These are phyloP conservation scores for Cyclophora punctaria DNA, from an alignment of 2,888 invertebrate genomes.

Conservation along the genomic window DNA sequence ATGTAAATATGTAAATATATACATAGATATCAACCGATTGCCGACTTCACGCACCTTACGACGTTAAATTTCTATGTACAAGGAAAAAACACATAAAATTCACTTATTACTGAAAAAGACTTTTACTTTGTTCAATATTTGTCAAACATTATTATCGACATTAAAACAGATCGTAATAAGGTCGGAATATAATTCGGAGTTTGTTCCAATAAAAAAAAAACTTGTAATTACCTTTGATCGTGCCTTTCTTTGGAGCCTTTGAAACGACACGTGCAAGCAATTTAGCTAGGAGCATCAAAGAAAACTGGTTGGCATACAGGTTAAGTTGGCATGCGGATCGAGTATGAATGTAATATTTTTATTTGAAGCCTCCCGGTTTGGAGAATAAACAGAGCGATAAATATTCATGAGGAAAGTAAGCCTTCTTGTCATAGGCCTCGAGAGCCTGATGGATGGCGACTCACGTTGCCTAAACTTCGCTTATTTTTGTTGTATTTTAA, in stretches of 20 bases:
- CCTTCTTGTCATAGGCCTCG: slow-evolving; percentile 65
- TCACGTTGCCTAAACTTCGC: slow-evolving; percentile 36
- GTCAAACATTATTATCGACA: slow-evolving; percentile 5
- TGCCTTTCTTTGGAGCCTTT: slow-evolving; percentile 13
- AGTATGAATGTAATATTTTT: slow-evolving; percentile 40
- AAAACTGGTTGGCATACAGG: slow-evolving; percentile 17
- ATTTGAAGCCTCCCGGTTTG: slow-evolving; percentile 37
- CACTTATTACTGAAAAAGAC: neutral
- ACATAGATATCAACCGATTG: too few species aligned
- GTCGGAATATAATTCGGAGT: slow-evolving; percentile 10
- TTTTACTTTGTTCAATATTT: slow-evolving; percentile 7
- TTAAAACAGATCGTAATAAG: slow-evolving; percentile 11
- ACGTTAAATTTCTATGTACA: too few species aligned
- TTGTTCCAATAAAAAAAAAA: slow-evolving; percentile 12
- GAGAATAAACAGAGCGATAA: slow-evolving; percentile 55
- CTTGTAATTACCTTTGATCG: slow-evolving; percentile 20
- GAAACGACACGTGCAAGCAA: slow-evolving; percentile 16
- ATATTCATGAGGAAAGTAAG: slow-evolving; percentile 66
- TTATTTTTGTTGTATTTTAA: slow-evolving; percentile 1
- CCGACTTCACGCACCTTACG: too few species aligned
- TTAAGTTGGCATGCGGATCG: slow-evolving; percentile 27
- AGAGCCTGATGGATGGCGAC: slow-evolving; percentile 62
- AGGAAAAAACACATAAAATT: too few species aligned
- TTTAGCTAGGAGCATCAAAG: slow-evolving; percentile 24
- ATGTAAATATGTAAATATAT: too few species aligned